Evolutionary conservation across 2,797 vertebrate genomes (phyloP), one percentile per base, ranked within the genome.

Genomic region (Tokudaia muenninki): DNA sequence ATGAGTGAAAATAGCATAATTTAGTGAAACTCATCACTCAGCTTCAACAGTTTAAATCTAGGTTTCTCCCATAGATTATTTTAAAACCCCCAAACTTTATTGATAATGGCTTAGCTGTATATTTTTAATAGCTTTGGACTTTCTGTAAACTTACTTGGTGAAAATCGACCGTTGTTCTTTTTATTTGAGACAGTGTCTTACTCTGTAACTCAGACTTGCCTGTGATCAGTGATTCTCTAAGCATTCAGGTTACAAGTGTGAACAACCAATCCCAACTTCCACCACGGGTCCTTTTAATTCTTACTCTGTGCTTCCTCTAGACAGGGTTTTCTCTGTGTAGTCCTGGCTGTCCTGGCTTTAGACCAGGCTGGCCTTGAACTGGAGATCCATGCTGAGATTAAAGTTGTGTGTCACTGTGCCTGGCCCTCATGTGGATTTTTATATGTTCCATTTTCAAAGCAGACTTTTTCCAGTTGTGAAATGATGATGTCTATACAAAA

Each of bases 401-500:
- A 86, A 86, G n/a, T 10, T 3, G 3, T 89, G 19, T 59, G 52
- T 55, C 52, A 41, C 50, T 26, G 59, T 31, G 21, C 47, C 84
- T 74, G 67, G 24, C 9, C 55, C 4, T 89, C 75, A 77, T 89
- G 41, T 13, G 59, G 72, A 77, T 17, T 89, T 88, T 89, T 61
- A 44, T 44, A 61, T 89, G 72, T 12, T 50, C 12, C 34, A 10
- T 63, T 21, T 63, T 50, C 44, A 78, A 90, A 78, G 57, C 37
- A 77, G 37, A 77, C 50, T 61, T 89, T 70, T 75, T 90, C 29
- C 31, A 65, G 31, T 80, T 80, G 34, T 80, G 31, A 67, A 52
- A 67, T 91, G 79, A 80, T 86, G 26, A 59, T 88, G 44, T 90
- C 87, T 67, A 47, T 63, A 80, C 31, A 86, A 65, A 90, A 63